These are phyloP conservation scores for Eupithecia exiguata DNA, from an alignment of 2,888 invertebrate genomes.

Conservation along the genomic window DNA sequence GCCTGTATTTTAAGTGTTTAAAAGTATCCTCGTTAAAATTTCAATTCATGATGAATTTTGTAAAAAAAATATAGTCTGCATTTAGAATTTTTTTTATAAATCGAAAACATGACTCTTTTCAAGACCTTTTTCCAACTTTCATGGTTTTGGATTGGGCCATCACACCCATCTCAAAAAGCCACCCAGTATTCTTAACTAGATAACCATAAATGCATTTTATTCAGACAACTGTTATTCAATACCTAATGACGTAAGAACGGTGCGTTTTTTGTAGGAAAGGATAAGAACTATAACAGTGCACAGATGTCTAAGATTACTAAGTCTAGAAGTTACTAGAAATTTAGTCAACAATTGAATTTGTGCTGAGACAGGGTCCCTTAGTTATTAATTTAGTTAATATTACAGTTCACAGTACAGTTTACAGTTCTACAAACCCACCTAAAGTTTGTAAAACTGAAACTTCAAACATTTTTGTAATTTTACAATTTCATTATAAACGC, in stretches of 20 bases:
- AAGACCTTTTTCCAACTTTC: no score
- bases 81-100: no score
- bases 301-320: constrained; percentile 35
- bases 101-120: no score
- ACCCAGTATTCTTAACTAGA: neutral
- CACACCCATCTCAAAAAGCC: no score
- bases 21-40: no score
- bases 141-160: no score
- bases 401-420: no score
- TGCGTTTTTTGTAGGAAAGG: constrained; percentile 20
- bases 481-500: constrained; percentile 19
- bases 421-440: constrained; percentile 28
- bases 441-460: constrained; percentile 26
- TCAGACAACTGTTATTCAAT: neutral
- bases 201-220: neutral
- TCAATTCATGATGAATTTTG: no score
- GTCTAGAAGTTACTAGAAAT: constrained; percentile 48
- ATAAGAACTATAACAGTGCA: constrained; percentile 41
- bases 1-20: no score
- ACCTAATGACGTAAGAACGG: constrained; percentile 15
- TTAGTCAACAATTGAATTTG: constrained; percentile 56
- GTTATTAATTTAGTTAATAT: constrained; percentile 44
- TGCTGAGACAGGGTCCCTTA: constrained; percentile 74
- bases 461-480: constrained; percentile 26
- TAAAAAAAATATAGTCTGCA: no score